phyloP scores from a whole-genome alignment of 2,797 vertebrate species.

The Babyrousa celebensis region DNA sequence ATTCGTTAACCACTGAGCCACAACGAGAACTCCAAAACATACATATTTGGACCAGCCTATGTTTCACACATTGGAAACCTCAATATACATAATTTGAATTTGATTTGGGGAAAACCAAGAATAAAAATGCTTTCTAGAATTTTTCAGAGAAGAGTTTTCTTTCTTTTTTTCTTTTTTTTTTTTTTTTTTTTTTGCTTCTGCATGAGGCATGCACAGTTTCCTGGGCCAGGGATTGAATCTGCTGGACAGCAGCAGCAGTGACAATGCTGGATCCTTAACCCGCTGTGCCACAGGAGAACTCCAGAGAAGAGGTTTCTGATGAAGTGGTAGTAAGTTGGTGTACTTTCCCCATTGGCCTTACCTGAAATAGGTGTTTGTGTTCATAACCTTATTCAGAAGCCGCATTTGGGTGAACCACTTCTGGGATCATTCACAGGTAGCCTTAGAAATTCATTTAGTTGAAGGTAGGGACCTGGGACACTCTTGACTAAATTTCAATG shows the following conservation, averaged over 20 bases:
- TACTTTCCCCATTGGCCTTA: background rate
- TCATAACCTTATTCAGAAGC: conserved; percentile 44
- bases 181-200: too few relatives aligned
- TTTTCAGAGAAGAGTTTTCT: background rate
- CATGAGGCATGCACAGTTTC: too few relatives aligned
- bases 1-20: too few relatives aligned
- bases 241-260: too few relatives aligned
- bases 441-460: conserved; percentile 54
- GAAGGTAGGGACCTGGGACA: background rate
- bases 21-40: too few relatives aligned
- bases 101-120: conserved; percentile 57
- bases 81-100: background rate
- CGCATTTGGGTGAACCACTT: background rate
- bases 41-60: background rate
- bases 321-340: background rate
- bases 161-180: too few relatives aligned
- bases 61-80: conserved; percentile 24
- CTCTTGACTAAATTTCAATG: background rate
- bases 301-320: background rate
- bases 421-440: background rate
- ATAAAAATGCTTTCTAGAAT: conserved; percentile 44
- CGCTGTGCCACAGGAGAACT: too few relatives aligned
- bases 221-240: too few relatives aligned
- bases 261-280: too few relatives aligned
- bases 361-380: conserved; percentile 42